phyloP scores from a whole-genome alignment of 2,113 vertebrate genomes.

The Anthoscopus minutus region DNA sequence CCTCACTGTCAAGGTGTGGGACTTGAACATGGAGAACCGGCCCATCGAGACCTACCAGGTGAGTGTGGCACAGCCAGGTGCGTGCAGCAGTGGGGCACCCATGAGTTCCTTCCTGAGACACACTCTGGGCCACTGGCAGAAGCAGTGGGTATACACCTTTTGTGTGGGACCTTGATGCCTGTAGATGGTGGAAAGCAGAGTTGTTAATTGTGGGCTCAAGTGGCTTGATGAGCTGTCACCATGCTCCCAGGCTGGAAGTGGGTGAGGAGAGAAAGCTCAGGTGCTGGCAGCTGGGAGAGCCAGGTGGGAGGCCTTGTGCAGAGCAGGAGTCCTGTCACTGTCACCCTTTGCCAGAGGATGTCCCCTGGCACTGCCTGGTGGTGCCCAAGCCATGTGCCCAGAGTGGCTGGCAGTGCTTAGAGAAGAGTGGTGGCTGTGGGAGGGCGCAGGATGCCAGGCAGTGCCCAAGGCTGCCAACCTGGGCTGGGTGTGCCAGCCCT shows the following conservation, averaged over 20 bases:
- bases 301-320: too few species aligned
- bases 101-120: rapidly evolving
- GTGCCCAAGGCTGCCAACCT: rapidly evolving
- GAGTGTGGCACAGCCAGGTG: neutral
- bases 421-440: rapidly evolving
- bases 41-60: constrained; percentile 93
- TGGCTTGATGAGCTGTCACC: neutral
- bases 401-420: neutral
- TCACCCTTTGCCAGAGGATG: neutral
- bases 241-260: too few species aligned
- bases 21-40: constrained; percentile 96
- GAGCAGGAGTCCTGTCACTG: neutral
- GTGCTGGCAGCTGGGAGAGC: neutral
- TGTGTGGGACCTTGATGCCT: rapidly evolving
- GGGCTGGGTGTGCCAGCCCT: rapidly evolving
- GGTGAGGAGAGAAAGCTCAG: neutral
- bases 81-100: rapidly evolving
- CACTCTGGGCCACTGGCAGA: rapidly evolving
- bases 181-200: neutral
- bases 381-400: rapidly evolving
- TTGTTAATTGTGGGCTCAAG: neutral
- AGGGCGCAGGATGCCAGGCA: rapidly evolving
- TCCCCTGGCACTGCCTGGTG: neutral
- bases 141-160: rapidly evolving
- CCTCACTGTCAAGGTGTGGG: constrained; percentile 96